phyloP scores from a whole-genome alignment of 2,113 vertebrate species.

The Pseudopipra pipra region DNA sequence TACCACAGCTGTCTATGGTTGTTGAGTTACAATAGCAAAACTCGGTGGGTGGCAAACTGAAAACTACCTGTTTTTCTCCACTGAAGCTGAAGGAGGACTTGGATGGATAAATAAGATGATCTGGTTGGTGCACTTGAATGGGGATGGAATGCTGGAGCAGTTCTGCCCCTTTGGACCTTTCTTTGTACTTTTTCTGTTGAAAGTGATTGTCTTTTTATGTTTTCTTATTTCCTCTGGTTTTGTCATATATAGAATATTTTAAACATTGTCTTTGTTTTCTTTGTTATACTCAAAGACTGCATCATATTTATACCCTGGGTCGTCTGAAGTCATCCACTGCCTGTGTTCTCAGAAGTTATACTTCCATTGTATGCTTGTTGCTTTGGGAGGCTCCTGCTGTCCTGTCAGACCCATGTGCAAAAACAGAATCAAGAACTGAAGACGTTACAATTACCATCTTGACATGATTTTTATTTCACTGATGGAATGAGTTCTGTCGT shows the following conservation, averaged over 20 bases:
- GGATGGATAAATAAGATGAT: background rate
- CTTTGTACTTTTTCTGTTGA: background rate
- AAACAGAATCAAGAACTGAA: background rate
- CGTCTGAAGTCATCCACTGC: background rate
- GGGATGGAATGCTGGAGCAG: background rate
- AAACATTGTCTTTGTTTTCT: background rate
- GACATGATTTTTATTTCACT: background rate
- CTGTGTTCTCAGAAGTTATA: background rate
- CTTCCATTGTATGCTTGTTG: background rate
- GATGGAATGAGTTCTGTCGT: background rate
- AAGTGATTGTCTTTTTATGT: background rate
- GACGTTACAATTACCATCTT: background rate
- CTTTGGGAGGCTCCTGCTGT: background rate
- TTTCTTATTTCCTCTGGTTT: background rate
- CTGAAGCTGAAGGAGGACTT: background rate
- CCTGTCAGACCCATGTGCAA: background rate
- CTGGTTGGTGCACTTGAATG: background rate
- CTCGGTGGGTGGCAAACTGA: background rate
- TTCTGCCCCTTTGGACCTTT: background rate
- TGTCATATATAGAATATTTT: background rate
- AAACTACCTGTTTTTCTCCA: background rate
- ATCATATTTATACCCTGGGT: background rate
- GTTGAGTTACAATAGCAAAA: background rate
- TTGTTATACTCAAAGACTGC: background rate
- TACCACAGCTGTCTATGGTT: background rate